Base-by-base conservation (phyloP, 2,113 vertebrate genomes). In the Calidris pugnax region DNA sequence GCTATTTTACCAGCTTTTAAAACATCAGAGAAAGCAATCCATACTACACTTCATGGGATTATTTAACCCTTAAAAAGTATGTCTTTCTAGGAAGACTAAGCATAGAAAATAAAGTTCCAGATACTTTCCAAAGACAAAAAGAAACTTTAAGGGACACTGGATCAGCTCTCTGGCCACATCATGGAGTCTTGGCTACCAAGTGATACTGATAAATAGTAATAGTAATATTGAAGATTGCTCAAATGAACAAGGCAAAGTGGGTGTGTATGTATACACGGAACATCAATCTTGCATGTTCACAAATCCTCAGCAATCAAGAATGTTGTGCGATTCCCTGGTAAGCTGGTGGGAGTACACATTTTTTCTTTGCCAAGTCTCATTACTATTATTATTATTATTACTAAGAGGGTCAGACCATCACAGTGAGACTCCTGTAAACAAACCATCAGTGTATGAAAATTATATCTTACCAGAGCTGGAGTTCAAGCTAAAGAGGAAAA, bases 191-290 rank as follows among this genome's bases (percentile, higher is more conserved):
- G 63, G 30, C 39, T 87, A 43, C 60, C 78, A 77, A 59, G 13
- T 21, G 13, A 57, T 73, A n/a, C 24, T 51, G 27, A 22, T 39
- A 60, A 78, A 59, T 56, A 67, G 4, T 69, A 14, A n/a, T 35
- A 16, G 32, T 2, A 75, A 5, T 14, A 8, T 43, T 82, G 30
- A 79, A 69, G 53, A 51, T 66, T 68, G 27, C 27, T 27, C 39
- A 85, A 66, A 28, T 48, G 62, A 75, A 33, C 19, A 62, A 68
- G 43, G 21, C 24, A 64, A 76, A 43, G 8, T 27, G 12, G 12
- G 30, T 22, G 3, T 27, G 32, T 53, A 69, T 27, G 22, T 1
- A 0, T 32, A 16, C 7, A 28, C 0, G 0, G 15, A 67, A 73
- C 32, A 67, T 48, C 18, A 72, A 13, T 77, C 53, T 28, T 60